A percentile compares a stretch with the other conserved stretches of the same genome.
These are phyloP conservation scores for Sisyra terminalis DNA, from an alignment of 2,888 invertebrate genomes.

Conservation along the genomic window DNA sequence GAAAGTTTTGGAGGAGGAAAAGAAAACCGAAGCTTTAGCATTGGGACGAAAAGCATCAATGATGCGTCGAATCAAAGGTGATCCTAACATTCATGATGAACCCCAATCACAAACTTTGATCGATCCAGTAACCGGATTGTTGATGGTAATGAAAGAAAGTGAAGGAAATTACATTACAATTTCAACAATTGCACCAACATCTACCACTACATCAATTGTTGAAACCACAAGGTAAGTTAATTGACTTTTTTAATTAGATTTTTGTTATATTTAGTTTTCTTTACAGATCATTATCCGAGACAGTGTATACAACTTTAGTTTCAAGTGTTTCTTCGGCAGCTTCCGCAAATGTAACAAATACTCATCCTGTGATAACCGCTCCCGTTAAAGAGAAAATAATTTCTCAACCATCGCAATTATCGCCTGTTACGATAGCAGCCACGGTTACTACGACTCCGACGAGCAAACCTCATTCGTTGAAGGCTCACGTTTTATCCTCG, in stretches of 20 bases:
- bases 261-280: no score
- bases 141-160: conserved; percentile 51
- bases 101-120: conserved; percentile 46
- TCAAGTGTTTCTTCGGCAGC: not conserved
- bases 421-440: conserved; percentile 12
- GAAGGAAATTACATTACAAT: conserved; percentile 50
- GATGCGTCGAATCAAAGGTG: conserved; percentile 24
- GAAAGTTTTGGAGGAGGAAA: conserved; percentile 12
- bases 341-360: conserved; percentile 8
- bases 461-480: conserved; percentile 37
- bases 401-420: conserved; percentile 12
- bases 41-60: conserved; percentile 22
- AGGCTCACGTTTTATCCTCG: conserved; percentile 43
- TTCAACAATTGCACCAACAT: conserved; percentile 16
- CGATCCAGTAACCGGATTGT: conserved; percentile 56
- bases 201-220: not conserved
- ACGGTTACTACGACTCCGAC: conserved; percentile 8
- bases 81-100: conserved; percentile 22
- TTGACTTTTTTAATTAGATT: no score
- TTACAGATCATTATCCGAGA: no score
- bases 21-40: conserved; percentile 18
- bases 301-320: conserved; percentile 8
- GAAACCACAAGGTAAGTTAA: conserved; percentile 1
- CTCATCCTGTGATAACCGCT: conserved; percentile 2
- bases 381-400: not conserved